phyloP scores from a whole-genome alignment of 2,113 vertebrate genomes.

The Mobula hypostoma region DNA sequence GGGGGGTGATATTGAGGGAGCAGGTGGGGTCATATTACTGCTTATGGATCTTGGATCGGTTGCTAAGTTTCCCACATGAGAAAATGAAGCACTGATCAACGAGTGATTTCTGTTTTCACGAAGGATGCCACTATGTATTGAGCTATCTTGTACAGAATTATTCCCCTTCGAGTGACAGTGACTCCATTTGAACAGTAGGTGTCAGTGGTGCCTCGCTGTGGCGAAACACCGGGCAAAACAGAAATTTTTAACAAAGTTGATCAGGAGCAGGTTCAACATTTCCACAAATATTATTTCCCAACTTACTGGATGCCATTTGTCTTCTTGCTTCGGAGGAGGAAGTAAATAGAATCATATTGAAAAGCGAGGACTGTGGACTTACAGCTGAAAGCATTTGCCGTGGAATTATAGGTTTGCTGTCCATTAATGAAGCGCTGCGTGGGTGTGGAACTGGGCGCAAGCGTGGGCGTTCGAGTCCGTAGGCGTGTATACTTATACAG shows the following conservation, averaged over 20 bases:
- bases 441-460: background rate
- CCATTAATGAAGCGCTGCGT: constrained; percentile 20
- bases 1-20: too few species aligned
- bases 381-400: background rate
- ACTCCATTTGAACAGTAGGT: background rate
- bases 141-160: too few species aligned
- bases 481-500: constrained; percentile 4
- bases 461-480: background rate
- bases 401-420: background rate
- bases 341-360: constrained; percentile 33
- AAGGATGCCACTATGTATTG: too few species aligned
- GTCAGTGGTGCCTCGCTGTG: background rate
- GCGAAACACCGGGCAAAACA: background rate
- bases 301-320: constrained; percentile 29
- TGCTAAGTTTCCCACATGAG: too few species aligned
- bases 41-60: too few species aligned
- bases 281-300: constrained; percentile 21
- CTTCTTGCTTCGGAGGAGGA: constrained; percentile 3
- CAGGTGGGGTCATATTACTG: too few species aligned
- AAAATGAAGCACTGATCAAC: too few species aligned
- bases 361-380: background rate
- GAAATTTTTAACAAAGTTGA: background rate
- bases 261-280: background rate
- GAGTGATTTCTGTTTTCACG: too few species aligned
- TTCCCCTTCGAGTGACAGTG: background rate